Percentiles rank a stretch among this genome's conserved stretches.
These are phyloP conservation scores for Crossocerus cetratus DNA, from an alignment of 2,888 invertebrate species.

Conservation along the genomic window DNA sequence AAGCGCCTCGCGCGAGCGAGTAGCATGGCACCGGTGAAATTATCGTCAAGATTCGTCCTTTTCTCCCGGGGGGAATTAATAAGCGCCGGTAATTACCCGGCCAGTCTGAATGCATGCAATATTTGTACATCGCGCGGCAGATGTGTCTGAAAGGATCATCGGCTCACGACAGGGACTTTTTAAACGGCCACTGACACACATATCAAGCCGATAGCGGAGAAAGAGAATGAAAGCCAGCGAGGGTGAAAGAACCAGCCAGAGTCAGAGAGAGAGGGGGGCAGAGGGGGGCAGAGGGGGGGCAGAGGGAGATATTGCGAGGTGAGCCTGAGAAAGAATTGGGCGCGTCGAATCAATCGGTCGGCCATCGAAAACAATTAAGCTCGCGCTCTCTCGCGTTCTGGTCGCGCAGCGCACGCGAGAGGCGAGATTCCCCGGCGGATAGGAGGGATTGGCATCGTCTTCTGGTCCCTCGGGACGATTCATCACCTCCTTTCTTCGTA, in stretches of 20 bases:
- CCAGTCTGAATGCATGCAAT: slow-evolving; percentile 1
- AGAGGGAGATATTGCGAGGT: neutral
- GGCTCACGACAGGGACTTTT: neutral
- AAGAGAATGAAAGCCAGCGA: neutral
- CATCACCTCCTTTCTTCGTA: slow-evolving; percentile 45
- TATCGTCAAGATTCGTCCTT: neutral
- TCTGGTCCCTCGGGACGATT: slow-evolving; percentile 33
- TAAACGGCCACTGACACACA: slow-evolving; percentile 8
- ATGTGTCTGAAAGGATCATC: slow-evolving; percentile 24
- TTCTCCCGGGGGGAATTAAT: neutral
- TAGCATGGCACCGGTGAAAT: neutral
- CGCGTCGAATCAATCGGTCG: slow-evolving; percentile 37
- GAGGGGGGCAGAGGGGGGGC: neutral
- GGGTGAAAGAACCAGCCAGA: neutral
- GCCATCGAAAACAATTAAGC: slow-evolving; percentile 47
- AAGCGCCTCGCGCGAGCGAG: neutral
- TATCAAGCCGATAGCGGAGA: slow-evolving; percentile 21
- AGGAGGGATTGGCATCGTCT: slow-evolving; percentile 5
- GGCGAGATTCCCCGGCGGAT: slow-evolving; percentile 33
- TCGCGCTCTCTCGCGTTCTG: slow-evolving; percentile 2
- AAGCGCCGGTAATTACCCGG: neutral
- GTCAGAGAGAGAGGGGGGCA: neutral
- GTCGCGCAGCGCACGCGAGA: slow-evolving; percentile 1
- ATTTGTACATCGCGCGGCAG: slow-evolving; percentile 10
- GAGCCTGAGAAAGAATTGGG: neutral